Evolutionary conservation across 2,113 vertebrate species (phyloP).

Genomic region (Ctenodactylus gundi): DNA sequence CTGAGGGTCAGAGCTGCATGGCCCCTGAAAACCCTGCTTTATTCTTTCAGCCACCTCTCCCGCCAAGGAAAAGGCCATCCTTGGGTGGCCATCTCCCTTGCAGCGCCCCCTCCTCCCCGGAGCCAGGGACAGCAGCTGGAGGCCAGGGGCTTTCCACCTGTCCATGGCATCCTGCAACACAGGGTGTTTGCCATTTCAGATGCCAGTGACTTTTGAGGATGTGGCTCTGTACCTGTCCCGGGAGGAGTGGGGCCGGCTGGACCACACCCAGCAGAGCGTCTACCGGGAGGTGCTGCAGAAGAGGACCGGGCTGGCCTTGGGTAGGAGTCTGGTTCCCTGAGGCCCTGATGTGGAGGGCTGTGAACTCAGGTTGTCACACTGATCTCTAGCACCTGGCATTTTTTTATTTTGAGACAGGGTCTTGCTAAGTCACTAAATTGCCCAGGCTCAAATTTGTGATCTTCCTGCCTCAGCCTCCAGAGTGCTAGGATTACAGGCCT

Average conservation of each 20-base stretch:
- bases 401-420: not conserved
- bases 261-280: constrained; percentile 56
- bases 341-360: not conserved
- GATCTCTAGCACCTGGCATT: not conserved
- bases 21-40: not conserved
- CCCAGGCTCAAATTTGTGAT: not conserved
- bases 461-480: not conserved
- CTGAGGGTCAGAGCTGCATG: not conserved
- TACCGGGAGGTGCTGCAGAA: constrained; percentile 57
- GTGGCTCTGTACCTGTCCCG: constrained; percentile 73
- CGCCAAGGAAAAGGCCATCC: not conserved
- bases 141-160: not conserved
- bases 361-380: not conserved
- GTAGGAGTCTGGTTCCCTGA: constrained; percentile 26
- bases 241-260: constrained; percentile 75
- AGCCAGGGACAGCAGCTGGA: not conserved
- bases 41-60: not conserved
- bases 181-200: constrained; percentile 52
- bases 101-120: too few relatives aligned
- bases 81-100: not conserved
- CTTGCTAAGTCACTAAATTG: not conserved
- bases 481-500: not conserved
- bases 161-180: not conserved
- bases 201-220: constrained; percentile 78
- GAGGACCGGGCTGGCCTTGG: constrained; percentile 40